These are phyloP conservation scores for Myotis vivesi DNA, from an alignment of 2,797 vertebrate genomes.

Conservation along the genomic window DNA sequence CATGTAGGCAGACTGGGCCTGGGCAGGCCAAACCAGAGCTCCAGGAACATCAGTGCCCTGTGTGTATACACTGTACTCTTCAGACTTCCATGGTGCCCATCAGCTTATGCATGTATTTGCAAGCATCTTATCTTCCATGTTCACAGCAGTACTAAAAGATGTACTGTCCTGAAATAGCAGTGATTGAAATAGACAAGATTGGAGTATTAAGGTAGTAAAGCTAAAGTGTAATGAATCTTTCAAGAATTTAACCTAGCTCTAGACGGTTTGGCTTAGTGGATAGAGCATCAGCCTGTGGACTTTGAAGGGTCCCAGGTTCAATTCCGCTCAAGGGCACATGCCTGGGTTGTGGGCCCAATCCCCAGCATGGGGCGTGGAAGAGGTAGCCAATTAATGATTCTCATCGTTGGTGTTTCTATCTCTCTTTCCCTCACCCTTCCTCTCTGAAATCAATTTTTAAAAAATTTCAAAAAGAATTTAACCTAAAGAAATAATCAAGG, in stretches of 20 bases:
- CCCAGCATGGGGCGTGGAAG: too few species aligned
- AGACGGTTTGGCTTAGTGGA: too few species aligned
- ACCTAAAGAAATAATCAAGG: background rate
- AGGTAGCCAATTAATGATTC: too few species aligned
- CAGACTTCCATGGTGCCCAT: background rate
- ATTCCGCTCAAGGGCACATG: too few species aligned
- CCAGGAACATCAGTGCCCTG: accelerated
- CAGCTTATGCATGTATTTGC: background rate
- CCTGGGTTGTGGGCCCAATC: too few species aligned
- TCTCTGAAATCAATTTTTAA: too few species aligned
- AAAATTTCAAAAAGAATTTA: background rate
- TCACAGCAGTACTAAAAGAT: background rate
- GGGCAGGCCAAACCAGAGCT: background rate
- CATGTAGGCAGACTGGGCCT: background rate
- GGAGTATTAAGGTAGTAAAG: background rate
- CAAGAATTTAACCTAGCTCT: background rate
- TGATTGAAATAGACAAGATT: background rate
- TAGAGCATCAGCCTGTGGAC: too few species aligned
- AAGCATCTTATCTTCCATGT: background rate
- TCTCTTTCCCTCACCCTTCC: too few species aligned
- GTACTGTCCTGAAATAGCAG: background rate
- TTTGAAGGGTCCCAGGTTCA: too few species aligned
- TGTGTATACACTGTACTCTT: background rate
- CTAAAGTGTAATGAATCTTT: background rate
- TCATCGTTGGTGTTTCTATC: too few species aligned